Conservation (phyloP, 1,140 invertebrate species). For the Drosophila eugracilis region DNA sequence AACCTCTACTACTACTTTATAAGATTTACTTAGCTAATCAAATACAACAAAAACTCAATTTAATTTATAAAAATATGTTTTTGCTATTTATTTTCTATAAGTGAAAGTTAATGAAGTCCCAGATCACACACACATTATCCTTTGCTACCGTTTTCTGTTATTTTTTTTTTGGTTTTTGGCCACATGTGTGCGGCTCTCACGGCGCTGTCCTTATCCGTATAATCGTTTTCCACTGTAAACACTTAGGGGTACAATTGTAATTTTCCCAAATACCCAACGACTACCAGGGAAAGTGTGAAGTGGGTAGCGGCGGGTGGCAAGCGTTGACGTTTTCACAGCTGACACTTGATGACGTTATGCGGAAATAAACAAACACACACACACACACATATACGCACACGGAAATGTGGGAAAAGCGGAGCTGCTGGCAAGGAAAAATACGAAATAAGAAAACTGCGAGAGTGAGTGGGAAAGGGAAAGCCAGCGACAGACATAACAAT, state of each 20-base stretch:
- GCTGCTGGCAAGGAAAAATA: conserved; percentile 28
- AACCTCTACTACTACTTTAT: too few species aligned
- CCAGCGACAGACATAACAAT: conserved; percentile 42
- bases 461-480: conserved; percentile 23
- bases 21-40: too few species aligned
- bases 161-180: conserved; percentile 1
- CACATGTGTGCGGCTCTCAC: conserved; percentile 33
- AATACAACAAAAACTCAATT: too few species aligned
- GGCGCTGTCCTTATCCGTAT: conserved; percentile 15
- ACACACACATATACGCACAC: conserved; percentile 7
- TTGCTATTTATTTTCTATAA: too few species aligned
- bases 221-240: conserved; percentile 69
- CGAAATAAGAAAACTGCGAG: conserved; percentile 27
- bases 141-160: conserved; percentile 17
- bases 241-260: conserved; percentile 71
- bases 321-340: conserved; percentile 47
- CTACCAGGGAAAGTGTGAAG: conserved; percentile 61
- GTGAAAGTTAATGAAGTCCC: too few species aligned
- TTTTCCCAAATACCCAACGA: conserved; percentile 57
- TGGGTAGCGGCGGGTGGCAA: conserved; percentile 30
- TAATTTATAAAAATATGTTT: too few species aligned
- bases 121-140: too few species aligned
- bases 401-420: conserved; percentile 31
- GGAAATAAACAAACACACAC: conserved; percentile 55
- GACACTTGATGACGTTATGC: conserved; percentile 77